phyloP scores from a whole-genome alignment of 1,140 invertebrate species.

The Aphis gossypii region DNA sequence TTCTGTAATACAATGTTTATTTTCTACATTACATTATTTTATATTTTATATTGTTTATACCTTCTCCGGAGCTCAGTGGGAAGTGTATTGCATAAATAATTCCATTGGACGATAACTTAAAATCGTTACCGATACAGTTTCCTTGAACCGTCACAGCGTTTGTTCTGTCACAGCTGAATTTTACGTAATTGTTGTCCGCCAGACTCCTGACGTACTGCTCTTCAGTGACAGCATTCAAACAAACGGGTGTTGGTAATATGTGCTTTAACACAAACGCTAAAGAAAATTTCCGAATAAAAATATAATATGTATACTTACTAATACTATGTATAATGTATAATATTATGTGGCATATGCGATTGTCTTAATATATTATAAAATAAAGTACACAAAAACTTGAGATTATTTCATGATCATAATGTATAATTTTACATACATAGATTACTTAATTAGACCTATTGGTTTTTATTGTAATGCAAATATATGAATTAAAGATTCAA shows the following conservation, averaged over 20 bases:
- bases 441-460: background rate
- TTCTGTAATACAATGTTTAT: background rate
- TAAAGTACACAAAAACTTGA: background rate
- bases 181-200: constrained; percentile 62
- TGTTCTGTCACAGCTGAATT: constrained; percentile 64
- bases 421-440: background rate
- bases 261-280: constrained; percentile 63
- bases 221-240: constrained; percentile 65
- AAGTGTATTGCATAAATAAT: constrained; percentile 65
- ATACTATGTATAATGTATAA: background rate
- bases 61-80: constrained; percentile 18
- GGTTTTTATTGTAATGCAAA: background rate
- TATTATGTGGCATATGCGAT: background rate
- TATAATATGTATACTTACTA: background rate
- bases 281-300: background rate
- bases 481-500: background rate
- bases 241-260: constrained; percentile 66
- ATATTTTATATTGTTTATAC: background rate
- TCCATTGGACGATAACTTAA: constrained; percentile 65
- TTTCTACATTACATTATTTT: background rate
- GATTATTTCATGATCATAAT: background rate
- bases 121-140: constrained; percentile 63
- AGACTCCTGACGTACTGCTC: constrained; percentile 64
- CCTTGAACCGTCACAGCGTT: constrained; percentile 64
- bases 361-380: background rate